phyloP scores from a whole-genome alignment of 2,113 vertebrate species.

The Triplophysa tibetana region DNA sequence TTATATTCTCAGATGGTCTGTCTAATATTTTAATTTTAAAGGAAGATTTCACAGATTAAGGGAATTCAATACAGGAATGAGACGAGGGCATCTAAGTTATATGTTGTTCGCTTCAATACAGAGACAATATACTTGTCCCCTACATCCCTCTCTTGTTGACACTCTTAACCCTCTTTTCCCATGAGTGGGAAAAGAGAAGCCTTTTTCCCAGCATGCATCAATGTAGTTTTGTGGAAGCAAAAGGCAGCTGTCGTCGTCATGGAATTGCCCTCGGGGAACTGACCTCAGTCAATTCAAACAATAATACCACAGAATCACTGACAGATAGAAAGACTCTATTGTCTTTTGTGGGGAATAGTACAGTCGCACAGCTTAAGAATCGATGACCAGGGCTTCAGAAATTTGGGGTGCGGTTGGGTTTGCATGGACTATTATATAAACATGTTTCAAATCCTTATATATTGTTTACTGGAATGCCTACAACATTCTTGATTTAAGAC shows the following conservation, averaged over 20 bases:
- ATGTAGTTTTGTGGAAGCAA: slow-evolving; percentile 55
- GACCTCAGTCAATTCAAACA: slow-evolving; percentile 55
- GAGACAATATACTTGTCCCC: slow-evolving; percentile 39
- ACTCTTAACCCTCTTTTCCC: slow-evolving; percentile 30
- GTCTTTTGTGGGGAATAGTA: slow-evolving; percentile 3
- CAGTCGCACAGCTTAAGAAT: slow-evolving; percentile 10
- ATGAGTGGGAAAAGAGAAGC: slow-evolving; percentile 43
- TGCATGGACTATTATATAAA: neutral
- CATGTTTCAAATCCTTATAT: neutral
- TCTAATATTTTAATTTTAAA: neutral
- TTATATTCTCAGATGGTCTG: neutral
- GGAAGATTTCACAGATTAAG: neutral
- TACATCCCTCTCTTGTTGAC: slow-evolving; percentile 32
- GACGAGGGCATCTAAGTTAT: slow-evolving; percentile 32
- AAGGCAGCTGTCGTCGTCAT: slow-evolving; percentile 58
- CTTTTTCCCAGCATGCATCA: slow-evolving; percentile 48
- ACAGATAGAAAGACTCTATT: slow-evolving; percentile 29
- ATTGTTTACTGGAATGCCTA: neutral
- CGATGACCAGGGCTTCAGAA: neutral
- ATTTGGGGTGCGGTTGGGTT: neutral
- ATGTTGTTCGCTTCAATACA: slow-evolving; percentile 22
- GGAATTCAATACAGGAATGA: neutral
- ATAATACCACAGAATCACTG: slow-evolving; percentile 50
- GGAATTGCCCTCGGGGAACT: slow-evolving; percentile 53
- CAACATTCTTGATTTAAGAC: neutral